Evolutionary conservation across 2,113 vertebrate species (phyloP).

Genomic region (Panthera leo): DNA sequence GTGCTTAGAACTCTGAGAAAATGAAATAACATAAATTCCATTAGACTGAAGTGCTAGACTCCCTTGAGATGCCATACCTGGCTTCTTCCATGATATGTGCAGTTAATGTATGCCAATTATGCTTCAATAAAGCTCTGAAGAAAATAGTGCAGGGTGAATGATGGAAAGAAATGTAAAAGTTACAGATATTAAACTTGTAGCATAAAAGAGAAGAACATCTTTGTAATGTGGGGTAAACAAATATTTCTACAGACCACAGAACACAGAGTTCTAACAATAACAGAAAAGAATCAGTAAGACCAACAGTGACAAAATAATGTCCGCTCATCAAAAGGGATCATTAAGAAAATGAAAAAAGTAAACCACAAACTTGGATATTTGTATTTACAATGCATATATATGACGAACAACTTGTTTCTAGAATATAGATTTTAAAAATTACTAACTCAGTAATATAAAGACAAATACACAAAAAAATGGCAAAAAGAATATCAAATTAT

Average conservation of each 20-base stretch:
- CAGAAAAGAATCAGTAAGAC: neutral
- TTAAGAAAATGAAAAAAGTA: neutral
- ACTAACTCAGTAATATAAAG: neutral
- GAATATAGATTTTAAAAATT: neutral
- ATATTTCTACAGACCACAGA: neutral
- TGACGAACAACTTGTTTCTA: neutral
- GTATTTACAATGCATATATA: neutral
- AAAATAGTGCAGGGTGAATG: neutral
- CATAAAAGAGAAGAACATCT: neutral
- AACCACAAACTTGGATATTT: neutral
- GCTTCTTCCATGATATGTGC: neutral
- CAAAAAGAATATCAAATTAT: neutral
- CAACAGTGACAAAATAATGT: neutral
- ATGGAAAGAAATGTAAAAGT: neutral
- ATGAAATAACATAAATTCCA: neutral
- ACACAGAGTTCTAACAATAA: neutral
- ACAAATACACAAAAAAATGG: neutral
- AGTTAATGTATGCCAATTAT: neutral
- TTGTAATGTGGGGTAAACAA: neutral
- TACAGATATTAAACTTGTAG: neutral
- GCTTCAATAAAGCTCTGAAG: neutral
- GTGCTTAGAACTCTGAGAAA: neutral
- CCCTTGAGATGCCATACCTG: neutral
- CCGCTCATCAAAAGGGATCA: neutral
- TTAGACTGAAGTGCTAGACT: neutral